Conservation (phyloP, 1,140 invertebrate genomes). For the Drosophila chauvacae region DNA sequence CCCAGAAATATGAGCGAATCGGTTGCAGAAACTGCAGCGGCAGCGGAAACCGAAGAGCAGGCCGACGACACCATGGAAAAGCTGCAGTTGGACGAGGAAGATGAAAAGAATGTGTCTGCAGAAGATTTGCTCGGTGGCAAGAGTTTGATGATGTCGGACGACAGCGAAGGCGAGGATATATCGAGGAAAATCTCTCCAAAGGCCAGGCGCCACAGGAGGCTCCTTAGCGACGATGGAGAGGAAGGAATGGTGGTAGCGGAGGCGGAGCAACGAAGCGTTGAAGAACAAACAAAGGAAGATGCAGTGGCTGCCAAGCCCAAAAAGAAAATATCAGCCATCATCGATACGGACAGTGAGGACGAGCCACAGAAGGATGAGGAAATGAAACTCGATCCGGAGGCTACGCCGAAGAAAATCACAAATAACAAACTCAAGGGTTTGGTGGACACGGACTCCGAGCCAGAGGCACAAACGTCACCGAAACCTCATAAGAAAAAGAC, state of each 20-base stretch:
- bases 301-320: conserved; percentile 2
- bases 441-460: neutral
- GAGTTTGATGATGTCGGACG: conserved; percentile 73
- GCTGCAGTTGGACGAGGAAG: conserved; percentile 70
- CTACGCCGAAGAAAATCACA: conserved; percentile 2
- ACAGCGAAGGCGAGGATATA: conserved; percentile 64
- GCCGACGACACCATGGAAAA: conserved; percentile 69
- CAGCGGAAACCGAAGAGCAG: conserved; percentile 61
- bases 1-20: conserved; percentile 69
- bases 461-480: neutral
- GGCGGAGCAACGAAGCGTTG: neutral
- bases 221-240: conserved; percentile 14
- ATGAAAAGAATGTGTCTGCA: conserved; percentile 62
- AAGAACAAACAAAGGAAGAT: neutral
- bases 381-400: conserved; percentile 28
- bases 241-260: neutral
- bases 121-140: conserved; percentile 76
- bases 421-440: conserved; percentile 20
- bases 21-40: conserved; percentile 56
- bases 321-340: conserved; percentile 49
- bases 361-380: neutral
- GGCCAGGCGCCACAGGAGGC: conserved; percentile 9
- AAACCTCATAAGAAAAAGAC: conserved; percentile 29
- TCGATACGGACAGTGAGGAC: conserved; percentile 59
- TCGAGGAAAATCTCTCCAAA: conserved; percentile 28